These are phyloP conservation scores for Labrus mixtus DNA, from an alignment of 2,113 vertebrate species.

Conservation along the genomic window DNA sequence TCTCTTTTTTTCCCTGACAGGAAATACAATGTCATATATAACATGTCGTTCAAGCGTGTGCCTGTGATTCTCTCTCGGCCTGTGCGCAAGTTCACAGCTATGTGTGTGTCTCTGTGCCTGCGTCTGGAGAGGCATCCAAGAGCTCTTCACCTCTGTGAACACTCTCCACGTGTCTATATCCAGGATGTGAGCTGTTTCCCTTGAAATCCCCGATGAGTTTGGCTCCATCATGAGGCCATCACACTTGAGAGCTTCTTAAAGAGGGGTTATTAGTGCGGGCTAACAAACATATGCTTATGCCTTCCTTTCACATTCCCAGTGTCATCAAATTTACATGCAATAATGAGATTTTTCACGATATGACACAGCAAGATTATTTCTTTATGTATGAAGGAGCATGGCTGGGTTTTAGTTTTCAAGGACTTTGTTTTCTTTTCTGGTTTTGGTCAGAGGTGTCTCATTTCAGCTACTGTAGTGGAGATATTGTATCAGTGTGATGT, in stretches of 20 bases:
- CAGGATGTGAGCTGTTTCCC: constrained; percentile 43
- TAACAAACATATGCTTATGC: constrained; percentile 54
- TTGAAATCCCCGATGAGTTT: constrained; percentile 34
- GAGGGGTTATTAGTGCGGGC: constrained; percentile 55
- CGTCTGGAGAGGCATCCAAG: constrained; percentile 41
- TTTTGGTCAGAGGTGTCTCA: neutral
- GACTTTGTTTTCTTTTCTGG: constrained; percentile 27
- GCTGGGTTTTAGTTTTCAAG: constrained; percentile 38
- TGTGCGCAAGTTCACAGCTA: neutral
- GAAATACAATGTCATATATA: neutral
- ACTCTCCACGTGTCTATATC: constrained; percentile 31
- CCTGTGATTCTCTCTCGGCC: neutral
- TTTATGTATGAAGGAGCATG: constrained; percentile 50
- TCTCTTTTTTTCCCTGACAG: neutral
- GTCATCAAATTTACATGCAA: constrained; percentile 55
- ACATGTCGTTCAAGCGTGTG: constrained; percentile 1
- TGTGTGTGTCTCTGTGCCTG: neutral
- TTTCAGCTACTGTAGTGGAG: neutral
- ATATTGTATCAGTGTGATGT: neutral
- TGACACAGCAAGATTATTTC: constrained; percentile 46
- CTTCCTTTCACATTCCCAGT: constrained; percentile 33
- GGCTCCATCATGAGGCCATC: constrained; percentile 45
- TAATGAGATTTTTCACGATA: constrained; percentile 62
- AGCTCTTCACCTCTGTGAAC: constrained; percentile 47
- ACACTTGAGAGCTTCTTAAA: constrained; percentile 40